A percentile compares a stretch with the other conserved stretches of the same genome.
Evolutionary conservation across 2,113 vertebrate species (phyloP).

Genomic region (Gobio gobio): DNA sequence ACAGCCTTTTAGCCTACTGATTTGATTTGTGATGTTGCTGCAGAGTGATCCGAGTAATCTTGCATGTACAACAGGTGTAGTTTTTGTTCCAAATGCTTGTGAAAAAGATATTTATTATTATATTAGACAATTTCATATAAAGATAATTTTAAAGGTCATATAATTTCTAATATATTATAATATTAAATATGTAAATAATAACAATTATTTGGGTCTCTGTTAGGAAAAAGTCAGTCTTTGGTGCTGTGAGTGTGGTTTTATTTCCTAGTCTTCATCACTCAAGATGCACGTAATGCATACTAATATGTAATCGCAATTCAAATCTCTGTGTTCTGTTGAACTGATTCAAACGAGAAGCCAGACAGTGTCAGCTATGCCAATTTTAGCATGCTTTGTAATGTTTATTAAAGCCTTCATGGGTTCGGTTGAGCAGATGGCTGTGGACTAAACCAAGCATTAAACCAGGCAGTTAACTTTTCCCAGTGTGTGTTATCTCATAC

Average conservation of each 20-base stretch:
- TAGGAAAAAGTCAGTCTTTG: neutral
- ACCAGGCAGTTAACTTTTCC: neutral
- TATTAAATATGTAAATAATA: neutral
- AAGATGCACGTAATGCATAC: slow-evolving; percentile 14
- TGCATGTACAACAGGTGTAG: neutral
- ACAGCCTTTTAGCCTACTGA: neutral
- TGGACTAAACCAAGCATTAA: slow-evolving; percentile 15
- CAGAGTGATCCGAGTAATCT: neutral
- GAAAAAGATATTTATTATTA: neutral
- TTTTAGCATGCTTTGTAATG: slow-evolving; percentile 19
- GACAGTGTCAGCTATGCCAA: slow-evolving; percentile 21
- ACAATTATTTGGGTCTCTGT: neutral
- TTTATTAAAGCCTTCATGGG: neutral
- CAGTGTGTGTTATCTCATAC: neutral
- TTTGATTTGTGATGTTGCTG: neutral
- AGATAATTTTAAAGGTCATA: no score
- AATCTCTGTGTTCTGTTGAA: neutral
- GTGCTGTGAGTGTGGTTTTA: neutral
- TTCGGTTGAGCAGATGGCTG: slow-evolving; percentile 1
- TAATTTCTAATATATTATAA: no score
- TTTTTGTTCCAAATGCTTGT: neutral
- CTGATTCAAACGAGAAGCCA: slow-evolving; percentile 12
- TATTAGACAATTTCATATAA: neutral
- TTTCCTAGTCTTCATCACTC: neutral
- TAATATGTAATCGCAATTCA: slow-evolving; percentile 1